Conservation (phyloP, 2,797 vertebrate genomes). For the Sphaeramia orbicularis region DNA sequence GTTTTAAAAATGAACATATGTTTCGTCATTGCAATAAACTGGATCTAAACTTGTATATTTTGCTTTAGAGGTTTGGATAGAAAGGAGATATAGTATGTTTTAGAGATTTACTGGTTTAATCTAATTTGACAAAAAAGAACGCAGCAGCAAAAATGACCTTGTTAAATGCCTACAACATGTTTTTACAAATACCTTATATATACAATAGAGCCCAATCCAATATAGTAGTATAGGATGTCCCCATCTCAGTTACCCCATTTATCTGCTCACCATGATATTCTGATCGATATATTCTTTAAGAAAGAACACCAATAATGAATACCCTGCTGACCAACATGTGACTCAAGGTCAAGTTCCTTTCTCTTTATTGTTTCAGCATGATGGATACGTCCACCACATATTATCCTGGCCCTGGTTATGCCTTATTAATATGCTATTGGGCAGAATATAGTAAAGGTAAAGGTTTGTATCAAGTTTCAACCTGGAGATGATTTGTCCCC, state of each 20-base stretch:
- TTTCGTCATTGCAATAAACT: background rate
- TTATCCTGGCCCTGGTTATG: conserved; percentile 60
- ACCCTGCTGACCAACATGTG: conserved; percentile 23
- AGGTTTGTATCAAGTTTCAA: conserved; percentile 78
- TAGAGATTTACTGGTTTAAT: too few relatives aligned
- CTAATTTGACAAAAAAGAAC: too few relatives aligned
- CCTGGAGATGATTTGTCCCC: conserved; percentile 76
- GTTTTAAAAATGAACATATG: conserved; percentile 54
- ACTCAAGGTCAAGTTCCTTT: conserved; percentile 52
- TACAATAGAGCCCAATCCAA: too few relatives aligned
- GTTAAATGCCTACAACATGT: too few relatives aligned
- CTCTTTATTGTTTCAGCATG: conserved; percentile 65
- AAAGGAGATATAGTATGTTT: background rate
- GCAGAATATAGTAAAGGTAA: conserved; percentile 71
- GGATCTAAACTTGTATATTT: background rate
- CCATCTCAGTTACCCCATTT: background rate
- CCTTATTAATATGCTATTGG: conserved; percentile 78
- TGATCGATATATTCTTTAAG: conserved; percentile 4
- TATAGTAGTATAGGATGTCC: too few relatives aligned
- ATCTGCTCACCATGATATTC: background rate
- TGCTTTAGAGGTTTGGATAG: conserved; percentile 1
- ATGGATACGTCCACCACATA: conserved; percentile 45
- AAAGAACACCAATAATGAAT: conserved; percentile 38
- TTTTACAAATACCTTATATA: too few relatives aligned
- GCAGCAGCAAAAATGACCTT: too few relatives aligned